Base-by-base conservation (phyloP, 1,140 invertebrate genomes). In the Lasaia peninsularis region DNA sequence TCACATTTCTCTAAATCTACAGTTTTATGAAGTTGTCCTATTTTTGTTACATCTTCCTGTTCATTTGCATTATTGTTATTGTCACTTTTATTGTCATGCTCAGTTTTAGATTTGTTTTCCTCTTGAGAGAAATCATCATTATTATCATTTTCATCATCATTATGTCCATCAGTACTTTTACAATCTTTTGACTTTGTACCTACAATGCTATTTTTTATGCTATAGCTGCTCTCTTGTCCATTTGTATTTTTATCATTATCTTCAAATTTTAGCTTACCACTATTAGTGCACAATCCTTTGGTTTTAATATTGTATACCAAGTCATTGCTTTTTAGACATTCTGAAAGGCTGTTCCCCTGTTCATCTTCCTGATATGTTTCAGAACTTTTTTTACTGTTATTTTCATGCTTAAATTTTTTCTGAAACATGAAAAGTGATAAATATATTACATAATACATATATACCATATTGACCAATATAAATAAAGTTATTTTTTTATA, bases 1-100 rank as follows among this genome's bases (percentile, higher is more conserved):
- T 71, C 60, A 78, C 85, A 88, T 73, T 75, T 77, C 50, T 87
- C 84, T 35, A 64, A 66, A 56, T 86, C 67, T 20, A 61, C 62
- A 58, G 54, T 18, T 1, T 55, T 35, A 9, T 44, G 35, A 33
- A 55, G 16, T 53, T 50, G 12, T 16, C 53, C 16, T 53, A 21
- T 16, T 48, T 65, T 49, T 24, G 28, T 53, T 7, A 48, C 32
- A 58, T 54, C 21, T 52, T 58, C 51, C 51, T 35, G 12, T 56
- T 6, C 33, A 59, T 50, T 32, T 56, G 8, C 33, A 59, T 50
- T 32, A 59, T 50, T 32, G 14, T 61, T 12, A 51, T 58, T 63
- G 2, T 8, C 34, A 60, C 49, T 55, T n/a, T 59, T 56, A 16
- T 56, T 55, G 12, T 33, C 24, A 54, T 40, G 54, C 28, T 54